Evolutionary conservation across 1,140 invertebrate genomes (phyloP), one percentile per base, ranked within the genome.

Genomic region (Caerostris darwini): DNA sequence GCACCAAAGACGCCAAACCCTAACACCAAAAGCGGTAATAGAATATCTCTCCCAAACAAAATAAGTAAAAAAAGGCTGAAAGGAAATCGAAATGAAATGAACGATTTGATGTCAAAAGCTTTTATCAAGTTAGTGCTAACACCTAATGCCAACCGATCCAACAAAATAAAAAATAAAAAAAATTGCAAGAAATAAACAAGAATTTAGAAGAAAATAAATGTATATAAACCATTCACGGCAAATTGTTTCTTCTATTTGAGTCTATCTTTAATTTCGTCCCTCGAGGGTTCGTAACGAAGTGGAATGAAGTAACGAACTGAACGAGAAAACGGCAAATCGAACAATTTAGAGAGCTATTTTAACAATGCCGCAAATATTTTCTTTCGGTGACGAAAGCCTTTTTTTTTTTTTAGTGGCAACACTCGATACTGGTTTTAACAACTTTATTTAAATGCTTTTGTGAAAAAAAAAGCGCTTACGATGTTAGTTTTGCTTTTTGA

Each of bases 11-110:
- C 50, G 53, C 17, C 50, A 7, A 17, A 54, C 34, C 71, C 10
- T 50, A n/a, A 56, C 6, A 57, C 50, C 34, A 50, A 57, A 77
- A 34, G 8, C 5, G 34, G 53, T 92, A 92, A 85, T 67, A 92
- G 77, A 92, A 92, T 34, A 34, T 34, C 34, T 92, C 90, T 34
- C 59, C 17, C 14, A 58, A 83, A 56, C 12, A 56, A 8, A 69
- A 50, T 12, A 81, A 7, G 7, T 7, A 81, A 56, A 7, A 34
- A 87, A 81, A 91, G 71, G n/a, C 56, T 54, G 59, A 82, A 81
- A 92, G 81, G 77, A 92, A 92, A 92, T 83, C 90, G 90, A 92
- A 92, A 90, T 90, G 67, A 90, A 90, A 92, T 92, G 69, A 92
- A 83, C 90, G 81, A 92, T 92, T 92, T 92, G 69, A 57, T 92